Conservation (phyloP, 2,888 invertebrate genomes). For the Philhelius pedissequus region DNA sequence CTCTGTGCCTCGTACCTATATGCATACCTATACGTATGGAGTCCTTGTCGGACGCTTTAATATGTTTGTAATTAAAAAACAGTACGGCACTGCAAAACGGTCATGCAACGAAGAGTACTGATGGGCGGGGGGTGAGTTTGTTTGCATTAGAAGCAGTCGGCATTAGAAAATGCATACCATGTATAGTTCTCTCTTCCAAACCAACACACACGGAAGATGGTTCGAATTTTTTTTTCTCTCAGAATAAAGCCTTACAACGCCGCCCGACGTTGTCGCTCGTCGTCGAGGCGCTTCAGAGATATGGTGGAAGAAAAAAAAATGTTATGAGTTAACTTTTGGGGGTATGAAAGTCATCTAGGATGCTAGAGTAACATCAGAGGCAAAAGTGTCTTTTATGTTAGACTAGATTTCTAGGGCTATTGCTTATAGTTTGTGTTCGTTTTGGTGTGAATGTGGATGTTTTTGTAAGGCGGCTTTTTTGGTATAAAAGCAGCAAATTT, state of each 20-base stretch:
- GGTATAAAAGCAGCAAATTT: not conserved
- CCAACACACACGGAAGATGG: constrained; percentile 44
- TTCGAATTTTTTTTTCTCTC: not conserved
- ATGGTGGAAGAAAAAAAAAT: not conserved
- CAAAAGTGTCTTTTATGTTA: constrained; percentile 32
- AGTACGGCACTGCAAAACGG: constrained; percentile 47
- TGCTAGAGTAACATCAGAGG: constrained; percentile 1
- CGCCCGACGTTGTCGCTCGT: no score
- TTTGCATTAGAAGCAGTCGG: constrained; percentile 29
- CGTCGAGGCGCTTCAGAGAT: not conserved
- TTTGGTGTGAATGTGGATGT: not conserved
- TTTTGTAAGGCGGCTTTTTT: not conserved
- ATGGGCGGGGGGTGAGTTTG: not conserved
- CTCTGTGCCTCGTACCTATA: not conserved
- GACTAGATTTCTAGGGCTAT: constrained; percentile 28
- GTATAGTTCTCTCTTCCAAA: not conserved
- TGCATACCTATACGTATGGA: not conserved
- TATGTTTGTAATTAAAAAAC: constrained; percentile 67
- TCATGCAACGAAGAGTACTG: constrained; percentile 18
- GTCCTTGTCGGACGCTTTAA: constrained; percentile 64
- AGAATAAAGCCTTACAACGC: not conserved
- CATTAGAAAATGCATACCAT: constrained; percentile 34
- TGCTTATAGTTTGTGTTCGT: not conserved
- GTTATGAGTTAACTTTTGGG: constrained; percentile 39
- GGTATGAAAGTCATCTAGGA: not conserved